phyloP scores from a whole-genome alignment of 2,888 invertebrate genomes.

The Amiota communis region DNA sequence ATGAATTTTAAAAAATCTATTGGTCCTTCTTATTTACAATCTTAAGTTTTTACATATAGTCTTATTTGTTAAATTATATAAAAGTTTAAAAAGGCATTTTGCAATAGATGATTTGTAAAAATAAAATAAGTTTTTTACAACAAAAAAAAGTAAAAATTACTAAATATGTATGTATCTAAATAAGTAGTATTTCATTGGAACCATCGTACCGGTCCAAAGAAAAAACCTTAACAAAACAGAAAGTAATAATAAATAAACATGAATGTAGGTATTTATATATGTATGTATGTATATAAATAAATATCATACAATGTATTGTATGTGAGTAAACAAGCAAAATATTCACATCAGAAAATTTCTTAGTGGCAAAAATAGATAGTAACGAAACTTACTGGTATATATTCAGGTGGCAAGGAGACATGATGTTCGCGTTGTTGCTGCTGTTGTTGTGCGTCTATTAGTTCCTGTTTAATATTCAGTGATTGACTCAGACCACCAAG shows the following conservation, averaged over 20 bases:
- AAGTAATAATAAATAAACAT: not conserved
- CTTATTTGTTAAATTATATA: conserved; percentile 18
- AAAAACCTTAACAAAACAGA: conserved; percentile 74
- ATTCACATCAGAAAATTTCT: not conserved
- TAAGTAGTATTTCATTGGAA: conserved; percentile 67
- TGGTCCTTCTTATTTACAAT: conserved; percentile 26
- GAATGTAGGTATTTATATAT: conserved; percentile 31
- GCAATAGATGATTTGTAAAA: conserved; percentile 51
- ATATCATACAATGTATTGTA: conserved; percentile 36
- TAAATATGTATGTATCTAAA: conserved; percentile 29
- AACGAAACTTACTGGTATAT: conserved; percentile 72
- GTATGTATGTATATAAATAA: conserved; percentile 25
- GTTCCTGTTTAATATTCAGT: conserved; percentile 74
- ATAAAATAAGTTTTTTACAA: conserved; percentile 15
- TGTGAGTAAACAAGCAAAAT: not conserved
- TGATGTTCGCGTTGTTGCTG: conserved; percentile 71
- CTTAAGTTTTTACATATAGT: conserved; percentile 41
- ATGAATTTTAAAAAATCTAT: conserved; percentile 46
- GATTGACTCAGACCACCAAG: conserved; percentile 71
- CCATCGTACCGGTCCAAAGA: conserved; percentile 74
- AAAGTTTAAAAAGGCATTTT: conserved; percentile 55
- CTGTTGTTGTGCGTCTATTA: conserved; percentile 69
- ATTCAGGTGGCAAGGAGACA: conserved; percentile 71
- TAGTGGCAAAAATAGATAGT: not conserved
- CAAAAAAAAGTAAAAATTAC: conserved; percentile 32